phyloP scores from a whole-genome alignment of 2,888 invertebrate species.

The Morpho helenor region DNA sequence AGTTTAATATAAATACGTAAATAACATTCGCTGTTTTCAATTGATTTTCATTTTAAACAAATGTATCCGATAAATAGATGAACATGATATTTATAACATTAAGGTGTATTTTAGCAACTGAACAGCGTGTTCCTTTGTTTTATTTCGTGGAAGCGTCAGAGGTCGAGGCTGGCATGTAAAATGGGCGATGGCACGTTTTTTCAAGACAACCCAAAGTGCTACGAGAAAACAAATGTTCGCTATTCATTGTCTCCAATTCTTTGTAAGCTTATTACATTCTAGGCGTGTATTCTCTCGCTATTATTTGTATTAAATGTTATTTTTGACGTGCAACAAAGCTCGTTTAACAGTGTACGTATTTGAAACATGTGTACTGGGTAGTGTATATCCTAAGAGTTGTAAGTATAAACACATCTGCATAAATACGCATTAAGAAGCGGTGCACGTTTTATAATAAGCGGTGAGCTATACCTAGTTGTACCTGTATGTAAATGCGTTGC shows the following conservation, averaged over 20 bases:
- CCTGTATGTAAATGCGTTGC: constrained; percentile 32
- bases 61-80: too few species aligned
- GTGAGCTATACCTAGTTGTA: constrained; percentile 27
- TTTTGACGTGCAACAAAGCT: constrained; percentile 17
- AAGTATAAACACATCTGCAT: constrained; percentile 29
- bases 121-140: constrained; percentile 45
- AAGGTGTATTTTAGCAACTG: constrained; percentile 1
- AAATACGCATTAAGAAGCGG: constrained; percentile 29
- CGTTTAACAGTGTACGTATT: constrained; percentile 10
- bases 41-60: too few species aligned
- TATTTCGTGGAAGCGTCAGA: constrained; percentile 53
- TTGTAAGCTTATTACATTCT: constrained; percentile 31
- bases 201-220: constrained; percentile 25
- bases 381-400: constrained; percentile 10
- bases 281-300: constrained; percentile 22
- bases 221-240: constrained; percentile 32
- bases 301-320: constrained; percentile 27
- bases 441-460: constrained; percentile 33
- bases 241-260: constrained; percentile 35
- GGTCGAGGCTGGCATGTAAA: constrained; percentile 54
- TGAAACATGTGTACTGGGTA: constrained; percentile 18
- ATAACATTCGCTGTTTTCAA: too few species aligned
- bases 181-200: constrained; percentile 37
- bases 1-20: too few species aligned
- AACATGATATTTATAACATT: too few species aligned